These are phyloP conservation scores for Eupithecia dodoneata DNA, from an alignment of 2,888 invertebrate species.

Conservation along the genomic window DNA sequence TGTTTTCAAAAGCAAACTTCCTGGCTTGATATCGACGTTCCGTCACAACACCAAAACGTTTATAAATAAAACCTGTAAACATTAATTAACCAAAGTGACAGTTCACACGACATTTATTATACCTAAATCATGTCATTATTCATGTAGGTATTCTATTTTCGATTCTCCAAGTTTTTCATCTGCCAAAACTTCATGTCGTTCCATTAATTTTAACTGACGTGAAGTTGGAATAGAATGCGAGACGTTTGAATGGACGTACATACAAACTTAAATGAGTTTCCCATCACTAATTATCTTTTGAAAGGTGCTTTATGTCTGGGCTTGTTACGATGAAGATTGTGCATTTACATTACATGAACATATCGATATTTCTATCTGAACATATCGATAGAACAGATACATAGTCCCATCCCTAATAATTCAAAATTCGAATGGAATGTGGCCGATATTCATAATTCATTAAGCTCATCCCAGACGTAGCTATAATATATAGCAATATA, in stretches of 20 bases:
- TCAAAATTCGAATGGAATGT: background rate
- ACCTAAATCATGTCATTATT: constrained; percentile 69
- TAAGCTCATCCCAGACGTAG: no score
- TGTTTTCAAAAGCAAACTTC: constrained; percentile 17
- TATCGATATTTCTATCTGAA: background rate
- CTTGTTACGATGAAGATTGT: background rate
- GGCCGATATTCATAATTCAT: no score
- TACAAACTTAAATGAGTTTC: constrained; percentile 60
- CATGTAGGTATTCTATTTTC: constrained; percentile 74
- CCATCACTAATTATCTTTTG: constrained; percentile 26
- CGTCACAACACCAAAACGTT: constrained; percentile 13
- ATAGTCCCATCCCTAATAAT: background rate
- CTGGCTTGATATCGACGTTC: constrained; percentile 16
- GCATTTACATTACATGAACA: background rate
- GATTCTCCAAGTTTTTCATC: constrained; percentile 74
- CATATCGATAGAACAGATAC: background rate
- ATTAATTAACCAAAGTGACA: constrained; percentile 76
- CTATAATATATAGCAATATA: no score
- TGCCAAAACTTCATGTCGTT: constrained; percentile 72
- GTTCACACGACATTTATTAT: constrained; percentile 77
- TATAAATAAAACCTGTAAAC: constrained; percentile 14
- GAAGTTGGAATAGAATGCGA: constrained; percentile 62
- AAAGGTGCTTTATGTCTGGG: background rate
- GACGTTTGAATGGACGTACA: constrained; percentile 56
- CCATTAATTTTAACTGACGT: constrained; percentile 75